Percentiles rank a stretch among this genome's conserved stretches.
Conservation (phyloP, 2,113 vertebrate genomes). For the Marmota flaviventris region DNA sequence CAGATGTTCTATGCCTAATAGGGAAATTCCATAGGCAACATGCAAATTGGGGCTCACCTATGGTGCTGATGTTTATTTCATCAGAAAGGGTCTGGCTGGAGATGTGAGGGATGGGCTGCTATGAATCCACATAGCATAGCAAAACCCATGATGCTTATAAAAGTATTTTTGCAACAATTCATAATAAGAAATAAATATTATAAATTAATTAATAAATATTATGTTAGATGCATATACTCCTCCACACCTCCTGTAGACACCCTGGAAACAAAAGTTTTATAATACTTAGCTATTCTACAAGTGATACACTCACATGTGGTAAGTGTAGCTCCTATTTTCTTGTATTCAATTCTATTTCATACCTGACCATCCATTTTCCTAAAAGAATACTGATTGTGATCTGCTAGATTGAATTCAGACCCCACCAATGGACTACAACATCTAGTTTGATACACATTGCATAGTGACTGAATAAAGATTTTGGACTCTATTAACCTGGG, state of each 20-base stretch:
- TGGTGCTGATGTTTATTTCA: background rate
- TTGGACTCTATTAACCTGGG: background rate
- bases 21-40: background rate
- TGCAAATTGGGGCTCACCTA: background rate
- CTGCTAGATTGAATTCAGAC: constrained; percentile 1
- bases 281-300: background rate
- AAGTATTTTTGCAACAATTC: background rate
- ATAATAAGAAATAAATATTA: background rate
- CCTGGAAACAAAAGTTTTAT: background rate
- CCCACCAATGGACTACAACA: background rate
- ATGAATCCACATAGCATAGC: too few species aligned
- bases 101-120: background rate
- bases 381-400: background rate
- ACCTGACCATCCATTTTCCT: background rate
- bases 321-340: background rate
- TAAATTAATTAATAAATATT: background rate
- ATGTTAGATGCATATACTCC: background rate
- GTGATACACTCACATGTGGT: background rate
- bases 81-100: background rate
- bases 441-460: background rate
- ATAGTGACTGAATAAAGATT: background rate
- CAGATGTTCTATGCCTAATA: background rate
- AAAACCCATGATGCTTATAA: background rate
- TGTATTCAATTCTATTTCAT: background rate
- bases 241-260: background rate